These are phyloP conservation scores for Parascotia fuliginaria DNA, from an alignment of 2,888 invertebrate genomes.

Conservation along the genomic window DNA sequence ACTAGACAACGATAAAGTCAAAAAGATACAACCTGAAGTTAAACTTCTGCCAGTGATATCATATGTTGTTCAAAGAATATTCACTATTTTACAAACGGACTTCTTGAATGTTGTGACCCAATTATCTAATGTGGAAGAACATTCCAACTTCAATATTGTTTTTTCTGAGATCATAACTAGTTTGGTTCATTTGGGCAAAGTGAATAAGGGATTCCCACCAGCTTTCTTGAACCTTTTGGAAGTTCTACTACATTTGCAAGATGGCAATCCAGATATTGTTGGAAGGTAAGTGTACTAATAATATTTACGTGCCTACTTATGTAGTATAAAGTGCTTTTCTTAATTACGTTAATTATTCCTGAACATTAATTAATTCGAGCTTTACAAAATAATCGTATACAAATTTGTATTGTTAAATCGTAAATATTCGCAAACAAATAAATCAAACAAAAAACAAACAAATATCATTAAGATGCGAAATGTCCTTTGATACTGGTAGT, in stretches of 20 bases:
- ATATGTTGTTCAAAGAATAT: slow-evolving; percentile 75
- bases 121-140: slow-evolving; percentile 27
- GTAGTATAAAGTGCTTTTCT: too few species aligned
- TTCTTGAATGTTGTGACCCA: slow-evolving; percentile 49
- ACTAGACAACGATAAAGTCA: slow-evolving; percentile 32
- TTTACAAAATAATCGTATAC: too few species aligned
- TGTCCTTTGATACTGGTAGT: too few species aligned
- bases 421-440: too few species aligned
- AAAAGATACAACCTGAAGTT: slow-evolving; percentile 42
- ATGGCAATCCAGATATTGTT: slow-evolving; percentile 35
- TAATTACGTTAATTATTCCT: too few species aligned
- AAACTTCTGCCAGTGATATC: slow-evolving; percentile 86
- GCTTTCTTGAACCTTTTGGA: slow-evolving; percentile 62
- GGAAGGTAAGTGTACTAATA: slow-evolving; percentile 50
- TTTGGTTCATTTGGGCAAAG: slow-evolving; percentile 49
- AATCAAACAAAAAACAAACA: too few species aligned
- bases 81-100: slow-evolving; percentile 56
- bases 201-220: slow-evolving; percentile 62
- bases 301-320: too few species aligned
- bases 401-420: too few species aligned
- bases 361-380: too few species aligned
- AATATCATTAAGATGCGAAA: too few species aligned
- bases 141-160: slow-evolving; percentile 17
- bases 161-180: slow-evolving; percentile 41
- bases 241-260: slow-evolving; percentile 50